Conservation (phyloP, 2,797 vertebrate genomes). For the Danionella dracula region DNA sequence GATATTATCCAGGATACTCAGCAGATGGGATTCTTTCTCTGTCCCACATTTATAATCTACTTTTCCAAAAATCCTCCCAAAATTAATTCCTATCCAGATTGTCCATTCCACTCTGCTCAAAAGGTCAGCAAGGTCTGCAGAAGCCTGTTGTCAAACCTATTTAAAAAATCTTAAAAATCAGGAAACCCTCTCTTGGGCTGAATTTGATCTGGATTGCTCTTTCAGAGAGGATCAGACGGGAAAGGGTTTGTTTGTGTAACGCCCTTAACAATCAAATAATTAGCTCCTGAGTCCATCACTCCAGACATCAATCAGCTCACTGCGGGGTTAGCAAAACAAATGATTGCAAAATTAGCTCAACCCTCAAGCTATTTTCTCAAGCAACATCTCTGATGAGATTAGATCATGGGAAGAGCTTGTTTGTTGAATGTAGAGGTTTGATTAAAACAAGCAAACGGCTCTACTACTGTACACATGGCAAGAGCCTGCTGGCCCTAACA, state of each 20-base stretch:
- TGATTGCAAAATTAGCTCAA: slow-evolving; percentile 51
- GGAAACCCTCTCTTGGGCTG: slow-evolving; percentile 53
- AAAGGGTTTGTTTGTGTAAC: slow-evolving; percentile 64
- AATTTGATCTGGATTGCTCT: slow-evolving; percentile 48
- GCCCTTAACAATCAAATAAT: slow-evolving; percentile 60
- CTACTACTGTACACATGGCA: neutral
- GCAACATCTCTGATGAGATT: slow-evolving; percentile 6
- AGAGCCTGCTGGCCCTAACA: neutral
- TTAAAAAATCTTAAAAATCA: slow-evolving; percentile 4
- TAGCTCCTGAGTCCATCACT: slow-evolving; percentile 60
- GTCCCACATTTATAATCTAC: slow-evolving; percentile 32
- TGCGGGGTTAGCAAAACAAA: slow-evolving; percentile 61
- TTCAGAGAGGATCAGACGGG: slow-evolving; percentile 59
- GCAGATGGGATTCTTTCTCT: slow-evolving; percentile 65
- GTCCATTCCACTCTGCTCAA: slow-evolving; percentile 38
- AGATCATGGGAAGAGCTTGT: neutral
- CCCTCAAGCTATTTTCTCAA: slow-evolving; percentile 10
- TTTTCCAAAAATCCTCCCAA: slow-evolving; percentile 23
- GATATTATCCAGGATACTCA: slow-evolving; percentile 28
- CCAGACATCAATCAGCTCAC: slow-evolving; percentile 60
- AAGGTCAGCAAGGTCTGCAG: slow-evolving; percentile 58
- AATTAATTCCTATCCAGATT: slow-evolving; percentile 46
- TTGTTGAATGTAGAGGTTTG: slow-evolving; percentile 25
- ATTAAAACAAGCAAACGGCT: slow-evolving; percentile 31
- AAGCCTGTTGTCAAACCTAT: slow-evolving; percentile 31